These are phyloP conservation scores for Tamandua tetradactyla DNA, from an alignment of 2,797 vertebrate genomes.

Conservation along the genomic window DNA sequence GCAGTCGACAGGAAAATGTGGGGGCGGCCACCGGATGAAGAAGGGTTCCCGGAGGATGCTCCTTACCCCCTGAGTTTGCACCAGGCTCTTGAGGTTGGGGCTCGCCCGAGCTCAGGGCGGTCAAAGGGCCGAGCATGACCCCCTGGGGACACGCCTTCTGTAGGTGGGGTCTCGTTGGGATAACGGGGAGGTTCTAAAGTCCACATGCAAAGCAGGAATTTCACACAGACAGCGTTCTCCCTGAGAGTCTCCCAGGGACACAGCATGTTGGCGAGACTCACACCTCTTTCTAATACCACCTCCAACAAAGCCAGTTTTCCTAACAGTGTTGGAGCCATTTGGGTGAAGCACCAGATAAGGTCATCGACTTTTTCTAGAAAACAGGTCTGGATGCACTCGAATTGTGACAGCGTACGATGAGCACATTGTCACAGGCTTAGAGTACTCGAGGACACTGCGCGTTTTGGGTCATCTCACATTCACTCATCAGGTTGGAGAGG, in stretches of 20 bases:
- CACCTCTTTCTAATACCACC: rapidly evolving
- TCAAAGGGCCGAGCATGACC: not conserved
- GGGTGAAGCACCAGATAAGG: not conserved
- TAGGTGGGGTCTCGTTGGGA: not conserved
- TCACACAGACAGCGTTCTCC: too few relatives aligned
- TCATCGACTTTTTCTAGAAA: not conserved
- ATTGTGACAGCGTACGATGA: rapidly evolving
- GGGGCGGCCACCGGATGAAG: not conserved
- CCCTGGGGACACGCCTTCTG: rapidly evolving
- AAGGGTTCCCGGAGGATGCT: too few relatives aligned
- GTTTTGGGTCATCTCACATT: not conserved
- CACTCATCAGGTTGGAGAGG: not conserved
- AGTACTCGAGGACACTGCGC: rapidly evolving
- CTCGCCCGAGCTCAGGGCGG: not conserved
- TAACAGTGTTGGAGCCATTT: not conserved
- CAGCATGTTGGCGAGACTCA: not conserved
- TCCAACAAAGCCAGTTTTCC: not conserved
- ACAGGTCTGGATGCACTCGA: rapidly evolving
- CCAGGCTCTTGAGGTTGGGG: too few relatives aligned
- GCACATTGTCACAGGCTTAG: rapidly evolving
- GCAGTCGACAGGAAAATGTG: not conserved
- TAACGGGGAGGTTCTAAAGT: too few relatives aligned
- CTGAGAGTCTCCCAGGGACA: not conserved
- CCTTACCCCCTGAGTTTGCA: too few relatives aligned
- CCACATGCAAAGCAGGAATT: not conserved